These are phyloP conservation scores for Agraylea sexmaculata DNA, from an alignment of 1,140 invertebrate species.

Conservation along the genomic window DNA sequence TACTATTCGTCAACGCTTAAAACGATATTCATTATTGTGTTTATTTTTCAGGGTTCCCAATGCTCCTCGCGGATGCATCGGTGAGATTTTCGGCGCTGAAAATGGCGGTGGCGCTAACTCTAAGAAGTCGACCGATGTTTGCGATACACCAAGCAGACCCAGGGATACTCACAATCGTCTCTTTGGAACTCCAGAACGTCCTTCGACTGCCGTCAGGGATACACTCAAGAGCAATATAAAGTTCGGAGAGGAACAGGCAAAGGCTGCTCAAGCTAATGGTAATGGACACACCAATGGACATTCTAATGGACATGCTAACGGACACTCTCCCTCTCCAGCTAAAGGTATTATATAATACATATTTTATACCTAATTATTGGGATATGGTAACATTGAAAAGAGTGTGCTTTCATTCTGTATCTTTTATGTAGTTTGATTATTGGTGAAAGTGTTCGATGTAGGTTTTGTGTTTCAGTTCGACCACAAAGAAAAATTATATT, in stretches of 20 bases:
- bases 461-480: neutral
- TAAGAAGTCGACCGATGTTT: constrained; percentile 3
- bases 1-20: too few relatives aligned
- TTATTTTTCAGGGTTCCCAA: constrained; percentile 35
- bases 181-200: constrained; percentile 28
- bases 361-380: too few relatives aligned
- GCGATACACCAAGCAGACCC: constrained; percentile 23
- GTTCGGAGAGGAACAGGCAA: constrained; percentile 28
- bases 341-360: constrained; percentile 16
- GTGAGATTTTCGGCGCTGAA: constrained; percentile 37
- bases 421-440: too few relatives aligned
- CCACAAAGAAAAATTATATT: neutral
- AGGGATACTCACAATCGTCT: constrained; percentile 39
- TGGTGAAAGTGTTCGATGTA: too few relatives aligned
- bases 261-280: constrained; percentile 19
- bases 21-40: too few relatives aligned
- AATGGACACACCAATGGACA: constrained; percentile 30
- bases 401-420: too few relatives aligned
- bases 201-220: constrained; percentile 32
- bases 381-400: too few relatives aligned
- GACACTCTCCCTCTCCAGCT: constrained; percentile 3
- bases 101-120: constrained; percentile 23
- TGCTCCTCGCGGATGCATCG: constrained; percentile 39
- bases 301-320: constrained; percentile 21
- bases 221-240: constrained; percentile 37